Evolutionary conservation across 2,113 vertebrate species (phyloP).

Genomic region (Lutjanus erythropterus): DNA sequence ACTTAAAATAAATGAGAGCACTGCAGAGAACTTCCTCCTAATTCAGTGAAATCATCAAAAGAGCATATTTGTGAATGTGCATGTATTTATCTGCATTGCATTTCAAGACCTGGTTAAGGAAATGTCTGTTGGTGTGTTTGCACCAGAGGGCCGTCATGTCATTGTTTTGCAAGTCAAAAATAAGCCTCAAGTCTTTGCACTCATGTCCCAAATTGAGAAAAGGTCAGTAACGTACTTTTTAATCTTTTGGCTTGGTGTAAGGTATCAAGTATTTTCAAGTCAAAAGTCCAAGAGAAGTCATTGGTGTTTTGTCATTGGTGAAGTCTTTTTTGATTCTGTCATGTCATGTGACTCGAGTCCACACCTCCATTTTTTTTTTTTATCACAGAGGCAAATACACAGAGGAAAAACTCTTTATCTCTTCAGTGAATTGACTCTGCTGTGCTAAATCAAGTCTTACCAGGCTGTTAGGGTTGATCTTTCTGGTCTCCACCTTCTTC

Average conservation of each 20-base stretch:
- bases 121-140: background rate
- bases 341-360: too few relatives aligned
- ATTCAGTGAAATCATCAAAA: background rate
- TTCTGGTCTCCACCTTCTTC: constrained; percentile 97
- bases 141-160: too few relatives aligned
- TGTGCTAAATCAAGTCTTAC: constrained; percentile 78
- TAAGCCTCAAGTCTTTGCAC: too few relatives aligned
- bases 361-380: too few relatives aligned
- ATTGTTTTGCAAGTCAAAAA: too few relatives aligned
- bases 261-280: too few relatives aligned
- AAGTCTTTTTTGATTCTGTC: too few relatives aligned
- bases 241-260: too few relatives aligned
- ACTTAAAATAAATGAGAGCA: background rate
- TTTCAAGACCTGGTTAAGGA: background rate
- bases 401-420: background rate
- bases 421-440: background rate
- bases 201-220: too few relatives aligned
- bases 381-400: background rate
- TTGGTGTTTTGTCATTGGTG: too few relatives aligned
- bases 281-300: too few relatives aligned
- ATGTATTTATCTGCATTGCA: background rate
- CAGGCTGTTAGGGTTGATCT: constrained; percentile 93
- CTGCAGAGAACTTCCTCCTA: background rate
- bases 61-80: background rate
- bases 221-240: too few relatives aligned